These are phyloP conservation scores for Tachystola acroxantha DNA, from an alignment of 2,888 invertebrate species.

Conservation along the genomic window DNA sequence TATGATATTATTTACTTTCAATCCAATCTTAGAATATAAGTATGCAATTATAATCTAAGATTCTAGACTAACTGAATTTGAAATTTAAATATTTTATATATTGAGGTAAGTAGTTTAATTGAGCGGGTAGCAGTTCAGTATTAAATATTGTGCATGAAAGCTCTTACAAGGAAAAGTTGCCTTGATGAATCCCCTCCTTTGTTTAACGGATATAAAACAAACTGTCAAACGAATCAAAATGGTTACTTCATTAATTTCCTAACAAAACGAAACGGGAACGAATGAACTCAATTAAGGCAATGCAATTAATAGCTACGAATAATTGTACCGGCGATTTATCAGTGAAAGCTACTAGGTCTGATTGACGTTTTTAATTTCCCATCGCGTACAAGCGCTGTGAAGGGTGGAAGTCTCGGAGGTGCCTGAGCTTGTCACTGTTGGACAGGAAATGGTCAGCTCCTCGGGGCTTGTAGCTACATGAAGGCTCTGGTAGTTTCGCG, in stretches of 20 bases:
- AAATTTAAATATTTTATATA: too few species aligned
- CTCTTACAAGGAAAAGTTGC: too few species aligned
- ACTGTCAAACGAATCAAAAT: slow-evolving; percentile 37
- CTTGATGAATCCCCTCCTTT: too few species aligned
- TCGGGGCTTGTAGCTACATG: slow-evolving; percentile 25
- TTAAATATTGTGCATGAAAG: too few species aligned
- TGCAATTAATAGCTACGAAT: slow-evolving; percentile 65
- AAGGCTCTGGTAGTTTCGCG: slow-evolving; percentile 25
- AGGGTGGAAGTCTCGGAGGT: slow-evolving; percentile 30
- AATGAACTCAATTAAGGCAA: slow-evolving; percentile 61
- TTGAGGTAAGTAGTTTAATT: too few species aligned
- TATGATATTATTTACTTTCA: too few species aligned
- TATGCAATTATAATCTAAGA: too few species aligned
- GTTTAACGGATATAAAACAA: too few species aligned
- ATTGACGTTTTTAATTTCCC: slow-evolving; percentile 70
- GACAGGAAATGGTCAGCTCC: slow-evolving; percentile 37
- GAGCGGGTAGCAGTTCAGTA: too few species aligned
- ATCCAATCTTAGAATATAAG: too few species aligned
- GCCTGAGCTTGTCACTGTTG: slow-evolving; percentile 34
- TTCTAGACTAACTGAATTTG: too few species aligned
- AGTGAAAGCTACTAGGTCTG: slow-evolving; percentile 56
- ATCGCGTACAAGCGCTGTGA: slow-evolving; percentile 18
- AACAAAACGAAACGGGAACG: slow-evolving; percentile 51
- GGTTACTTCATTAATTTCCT: slow-evolving; percentile 41
- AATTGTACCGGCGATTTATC: slow-evolving; percentile 63